Conservation (phyloP, 2,888 invertebrate species). For the Ophion slaviceki region DNA sequence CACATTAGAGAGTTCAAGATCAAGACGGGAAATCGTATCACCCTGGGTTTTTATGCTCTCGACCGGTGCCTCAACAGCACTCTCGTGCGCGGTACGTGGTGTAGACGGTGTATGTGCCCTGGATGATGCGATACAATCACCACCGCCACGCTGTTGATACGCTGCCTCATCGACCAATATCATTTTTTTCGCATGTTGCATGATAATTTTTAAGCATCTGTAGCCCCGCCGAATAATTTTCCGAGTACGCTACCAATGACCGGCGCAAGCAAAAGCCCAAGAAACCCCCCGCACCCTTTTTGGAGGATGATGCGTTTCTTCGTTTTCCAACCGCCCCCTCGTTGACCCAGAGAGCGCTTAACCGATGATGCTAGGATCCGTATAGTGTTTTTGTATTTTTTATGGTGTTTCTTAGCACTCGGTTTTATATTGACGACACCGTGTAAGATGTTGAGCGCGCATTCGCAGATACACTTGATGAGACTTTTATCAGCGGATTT, state of each 20-base stretch:
- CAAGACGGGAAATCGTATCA: no score
- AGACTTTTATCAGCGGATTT: conserved; percentile 1
- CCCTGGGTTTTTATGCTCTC: no score
- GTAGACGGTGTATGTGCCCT: no score
- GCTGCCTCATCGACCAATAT: no score
- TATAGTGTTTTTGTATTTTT: conserved; percentile 26
- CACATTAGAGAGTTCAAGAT: no score
- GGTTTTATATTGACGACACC: background rate
- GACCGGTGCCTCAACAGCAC: no score
- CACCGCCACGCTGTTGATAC: no score
- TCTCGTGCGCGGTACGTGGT: no score
- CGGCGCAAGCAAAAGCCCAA: conserved; percentile 7
- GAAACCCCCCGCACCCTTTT: conserved; percentile 80
- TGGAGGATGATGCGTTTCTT: conserved; percentile 21
- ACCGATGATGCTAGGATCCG: background rate
- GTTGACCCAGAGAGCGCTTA: background rate
- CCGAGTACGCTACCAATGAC: background rate
- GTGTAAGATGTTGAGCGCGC: conserved; percentile 17
- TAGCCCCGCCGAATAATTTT: background rate
- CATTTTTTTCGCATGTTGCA: no score
- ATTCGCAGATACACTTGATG: conserved; percentile 35
- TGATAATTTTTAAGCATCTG: background rate
- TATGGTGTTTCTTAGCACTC: background rate
- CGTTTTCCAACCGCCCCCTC: background rate
- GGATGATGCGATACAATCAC: no score